A percentile compares a stretch with the other conserved stretches of the same genome.
Conservation (phyloP, 2,113 vertebrate species). For the Protobothrops mucrosquamatus region DNA sequence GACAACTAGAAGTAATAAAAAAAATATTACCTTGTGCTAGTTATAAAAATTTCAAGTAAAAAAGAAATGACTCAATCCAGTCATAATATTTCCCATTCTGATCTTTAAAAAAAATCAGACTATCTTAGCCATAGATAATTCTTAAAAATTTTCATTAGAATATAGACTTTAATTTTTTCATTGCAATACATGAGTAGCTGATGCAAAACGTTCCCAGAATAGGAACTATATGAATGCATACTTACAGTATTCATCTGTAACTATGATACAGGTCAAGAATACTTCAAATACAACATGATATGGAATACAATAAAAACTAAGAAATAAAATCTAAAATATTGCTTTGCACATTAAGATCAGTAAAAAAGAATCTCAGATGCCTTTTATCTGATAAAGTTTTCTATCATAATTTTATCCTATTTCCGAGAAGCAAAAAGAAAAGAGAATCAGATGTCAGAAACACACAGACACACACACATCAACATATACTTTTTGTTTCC, state of each 20-base stretch:
- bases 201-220: neutral
- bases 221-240: neutral
- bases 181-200: neutral
- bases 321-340: neutral
- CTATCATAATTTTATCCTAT: neutral
- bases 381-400: neutral
- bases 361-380: neutral
- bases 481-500: neutral
- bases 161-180: neutral
- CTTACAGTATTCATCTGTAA: neutral
- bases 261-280: neutral
- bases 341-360: neutral
- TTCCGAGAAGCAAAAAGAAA: neutral
- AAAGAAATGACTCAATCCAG: no score
- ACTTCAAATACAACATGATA: neutral
- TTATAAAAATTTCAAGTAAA: slow-evolving; percentile 16
- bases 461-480: neutral
- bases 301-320: neutral
- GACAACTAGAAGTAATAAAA: neutral
- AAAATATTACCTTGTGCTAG: neutral
- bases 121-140: neutral
- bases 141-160: neutral
- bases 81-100: neutral
- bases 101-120: neutral
- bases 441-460: neutral